phyloP scores from a whole-genome alignment of 2,113 vertebrate genomes.

The Onychostruthus taczanowskii region DNA sequence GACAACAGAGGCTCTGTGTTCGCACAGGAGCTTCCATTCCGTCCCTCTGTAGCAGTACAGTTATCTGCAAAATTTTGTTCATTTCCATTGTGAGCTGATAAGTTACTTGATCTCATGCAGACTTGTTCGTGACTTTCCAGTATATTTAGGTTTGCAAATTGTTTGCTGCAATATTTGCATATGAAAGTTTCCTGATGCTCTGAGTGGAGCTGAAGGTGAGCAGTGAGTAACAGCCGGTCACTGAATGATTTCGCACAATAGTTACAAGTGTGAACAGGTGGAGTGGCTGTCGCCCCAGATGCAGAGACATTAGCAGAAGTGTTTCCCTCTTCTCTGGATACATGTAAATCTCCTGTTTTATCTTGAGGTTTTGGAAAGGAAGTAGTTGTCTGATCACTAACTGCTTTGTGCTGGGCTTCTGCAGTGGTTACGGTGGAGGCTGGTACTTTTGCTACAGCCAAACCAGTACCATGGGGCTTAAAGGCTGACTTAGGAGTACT shows the following conservation, averaged over 20 bases:
- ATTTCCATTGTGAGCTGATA: slow-evolving; percentile 51
- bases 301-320: slow-evolving; percentile 53
- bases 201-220: slow-evolving; percentile 86
- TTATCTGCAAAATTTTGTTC: slow-evolving; percentile 64
- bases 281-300: slow-evolving; percentile 57
- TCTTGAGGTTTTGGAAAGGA: slow-evolving; percentile 47
- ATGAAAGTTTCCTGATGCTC: slow-evolving; percentile 81
- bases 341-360: slow-evolving; percentile 19
- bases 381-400: slow-evolving; percentile 14
- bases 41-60: slow-evolving; percentile 62
- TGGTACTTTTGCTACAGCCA: slow-evolving; percentile 14
- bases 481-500: slow-evolving; percentile 52
- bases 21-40: slow-evolving; percentile 43
- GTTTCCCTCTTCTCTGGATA: slow-evolving; percentile 63
- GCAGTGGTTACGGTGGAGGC: neutral
- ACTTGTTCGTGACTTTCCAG: slow-evolving; percentile 88
- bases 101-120: slow-evolving; percentile 70
- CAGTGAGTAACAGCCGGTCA: slow-evolving; percentile 77
- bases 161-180: slow-evolving; percentile 91
- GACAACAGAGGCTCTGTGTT: slow-evolving; percentile 50
- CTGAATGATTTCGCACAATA: slow-evolving; percentile 85
- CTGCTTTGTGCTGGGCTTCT: slow-evolving; percentile 23
- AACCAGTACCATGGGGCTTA: slow-evolving; percentile 30
- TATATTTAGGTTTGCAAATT: slow-evolving; percentile 87
- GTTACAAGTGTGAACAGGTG: slow-evolving; percentile 80